Evolutionary conservation across 2,113 vertebrate genomes (phyloP), one percentile per base, ranked within the genome.

Genomic region (Sciurus niger): DNA sequence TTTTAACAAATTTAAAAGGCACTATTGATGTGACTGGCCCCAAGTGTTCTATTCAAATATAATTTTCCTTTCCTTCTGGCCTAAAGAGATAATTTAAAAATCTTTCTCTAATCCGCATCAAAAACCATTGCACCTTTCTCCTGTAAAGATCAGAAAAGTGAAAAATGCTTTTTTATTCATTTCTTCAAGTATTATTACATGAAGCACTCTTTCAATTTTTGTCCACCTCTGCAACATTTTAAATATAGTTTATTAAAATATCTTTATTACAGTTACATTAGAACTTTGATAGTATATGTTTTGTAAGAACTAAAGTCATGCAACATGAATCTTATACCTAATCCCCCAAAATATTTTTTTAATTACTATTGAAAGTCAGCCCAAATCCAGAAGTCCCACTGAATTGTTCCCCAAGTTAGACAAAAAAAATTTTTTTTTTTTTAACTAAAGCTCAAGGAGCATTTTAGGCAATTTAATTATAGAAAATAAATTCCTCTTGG

Each of bases 1-100:
- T 95, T 96, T 92, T 48, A 93, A 89, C 22, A 93, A 63, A 86
- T 48, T 94, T 94, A 73, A 96, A 96, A 94, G 76, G 32, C 12
- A 34, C 6, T 67, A 46, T 86, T 95, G 46, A 82, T 84, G 55
- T 80, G 28, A 93, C 74, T 68, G 51, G 46, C 17, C n/a, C 67
- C 25, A 67, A 82, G 20, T 70, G 13, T 67, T 93, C 43, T 76
- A 70, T 63, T 92, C 16, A 93, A 77, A 96, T 32, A 72, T 55
- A 53, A 77, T 93, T 79, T 87, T 89, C 24, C 84, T 65, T 94
- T 85, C 32, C 24, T 96, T 95, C 14, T 88, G 10, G 30, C 53
- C 78, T 65, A 82, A 94, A 94, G 53, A 86, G 32, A 85, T 63
- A 85, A 94, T 93, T 95, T 94, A 32, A 86, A 83, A 94, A n/a